Percentiles rank a stretch among this genome's conserved stretches.
Evolutionary conservation across 92 coral and sea anemone genomes (phyloP).

Genomic region (Blastomussa wellsi): DNA sequence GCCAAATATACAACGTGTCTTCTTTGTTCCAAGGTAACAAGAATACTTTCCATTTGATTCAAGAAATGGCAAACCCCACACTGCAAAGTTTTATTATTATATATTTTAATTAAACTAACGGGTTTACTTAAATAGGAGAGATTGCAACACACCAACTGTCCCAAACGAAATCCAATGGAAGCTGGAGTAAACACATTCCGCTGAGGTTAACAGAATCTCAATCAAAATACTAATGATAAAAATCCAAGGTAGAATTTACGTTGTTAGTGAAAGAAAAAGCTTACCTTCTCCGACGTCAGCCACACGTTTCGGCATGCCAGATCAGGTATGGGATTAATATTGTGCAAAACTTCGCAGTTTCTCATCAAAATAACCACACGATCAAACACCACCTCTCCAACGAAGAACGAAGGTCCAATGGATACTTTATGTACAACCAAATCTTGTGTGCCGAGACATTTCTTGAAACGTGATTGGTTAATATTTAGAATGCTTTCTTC

Average conservation of each 20-base stretch:
- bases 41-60: neutral
- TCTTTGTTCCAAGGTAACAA: neutral
- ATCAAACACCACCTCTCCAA: neutral
- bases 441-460: neutral
- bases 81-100: neutral
- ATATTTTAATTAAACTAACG: neutral
- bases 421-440: neutral
- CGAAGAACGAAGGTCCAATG: neutral
- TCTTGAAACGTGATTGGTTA: neutral
- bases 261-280: neutral
- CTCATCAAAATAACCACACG: neutral
- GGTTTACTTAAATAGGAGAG: neutral
- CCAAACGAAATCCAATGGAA: neutral
- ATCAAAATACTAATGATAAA: neutral
- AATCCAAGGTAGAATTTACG: neutral
- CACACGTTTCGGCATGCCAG: constrained; percentile 37
- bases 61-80: neutral
- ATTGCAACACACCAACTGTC: neutral
- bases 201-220: constrained; percentile 22
- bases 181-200: constrained; percentile 1
- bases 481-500: neutral
- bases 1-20: neutral
- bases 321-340: neutral
- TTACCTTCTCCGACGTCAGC: constrained; percentile 34
- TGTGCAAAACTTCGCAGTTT: neutral